phyloP scores from a whole-genome alignment of 2,888 invertebrate species.

The Rhynchonema sp. region DNA sequence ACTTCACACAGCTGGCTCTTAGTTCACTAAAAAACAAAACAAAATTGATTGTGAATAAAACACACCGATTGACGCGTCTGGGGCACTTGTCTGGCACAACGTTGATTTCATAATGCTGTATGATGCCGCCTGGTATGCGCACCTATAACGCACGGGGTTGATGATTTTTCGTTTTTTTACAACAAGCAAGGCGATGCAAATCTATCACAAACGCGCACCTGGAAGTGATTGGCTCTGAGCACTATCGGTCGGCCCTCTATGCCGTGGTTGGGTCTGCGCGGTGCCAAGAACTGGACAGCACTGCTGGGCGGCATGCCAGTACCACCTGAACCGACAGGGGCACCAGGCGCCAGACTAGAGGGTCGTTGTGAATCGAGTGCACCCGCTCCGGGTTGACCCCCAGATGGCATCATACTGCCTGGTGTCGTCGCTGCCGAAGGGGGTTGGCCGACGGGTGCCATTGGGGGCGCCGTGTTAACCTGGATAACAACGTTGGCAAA shows the following conservation, averaged over 20 bases:
- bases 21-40: too few species aligned
- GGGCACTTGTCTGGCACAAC: conserved; percentile 99
- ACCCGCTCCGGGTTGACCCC: not conserved
- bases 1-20: not conserved
- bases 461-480: conserved; percentile 5
- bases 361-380: not conserved
- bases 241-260: conserved; percentile 87
- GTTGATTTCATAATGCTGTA: conserved; percentile 96
- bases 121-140: conserved; percentile 89
- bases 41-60: not conserved
- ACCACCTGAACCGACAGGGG: not conserved
- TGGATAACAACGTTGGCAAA: too few species aligned
- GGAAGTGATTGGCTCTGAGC: conserved; percentile 94
- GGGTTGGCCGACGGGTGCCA: conserved; percentile 8
- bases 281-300: conserved; percentile 57
- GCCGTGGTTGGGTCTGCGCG: conserved; percentile 83
- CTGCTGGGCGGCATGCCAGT: not conserved
- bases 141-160: conserved; percentile 36
- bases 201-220: conserved; percentile 33
- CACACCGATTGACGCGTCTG: conserved; percentile 55
- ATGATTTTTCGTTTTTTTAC: not conserved
- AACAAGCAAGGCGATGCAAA: too few species aligned
- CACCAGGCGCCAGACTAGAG: not conserved
- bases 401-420: not conserved
- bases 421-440: not conserved